Base-by-base conservation (phyloP, 2,888 invertebrate genomes). In the Fissipunctia ypsillon region DNA sequence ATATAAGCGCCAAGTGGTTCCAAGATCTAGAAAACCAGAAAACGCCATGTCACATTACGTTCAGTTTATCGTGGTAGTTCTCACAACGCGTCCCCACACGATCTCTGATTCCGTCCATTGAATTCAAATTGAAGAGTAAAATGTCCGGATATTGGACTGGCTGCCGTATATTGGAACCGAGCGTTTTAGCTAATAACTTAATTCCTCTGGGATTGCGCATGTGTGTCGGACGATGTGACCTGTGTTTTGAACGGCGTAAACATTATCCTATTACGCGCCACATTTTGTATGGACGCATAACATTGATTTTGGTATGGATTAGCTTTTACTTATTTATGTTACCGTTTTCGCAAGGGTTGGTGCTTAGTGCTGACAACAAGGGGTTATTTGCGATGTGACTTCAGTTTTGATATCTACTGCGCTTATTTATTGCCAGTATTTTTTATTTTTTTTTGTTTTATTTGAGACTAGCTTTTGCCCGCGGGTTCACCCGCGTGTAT, bases 41-140 rank as follows among this genome's bases (percentile, higher is more conserved):
- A 92, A 91, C 88, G 88, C 87, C 78, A 81, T 86, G 91, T 91
- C 92, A 88, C 90, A 92, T 93, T 92, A 92, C 87, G 90, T 93
- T 88, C 90, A 93, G 88, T 93, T 93, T 94, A 94, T 93, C 87
- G 91, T 87, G 84, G 87, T 84, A 89, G 90, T 88, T 88, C 78
- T 50, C 88, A 83, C 87, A 88, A 89, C 89, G 91, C 89, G 91
- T 89, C 90, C 89, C 86, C 88, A 90, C 89, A 90, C 87, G 90
- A 92, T 89, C 92, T 91, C 93, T 94, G 94, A 95, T 95, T 94
- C 93, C 90, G 90, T 93, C 93, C 94, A 95, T 95, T 95, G 95
- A 95, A 96, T 95, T 95, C 94, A 95, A 95, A 95, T 95, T 93
- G 93, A 94, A 93, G 95, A 93, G 94, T 94, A 92, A 94, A 95